Percentiles rank a stretch among this genome's conserved stretches.
Conservation (phyloP, 2,797 vertebrate genomes). For the Platyrinchus mystaceus region DNA sequence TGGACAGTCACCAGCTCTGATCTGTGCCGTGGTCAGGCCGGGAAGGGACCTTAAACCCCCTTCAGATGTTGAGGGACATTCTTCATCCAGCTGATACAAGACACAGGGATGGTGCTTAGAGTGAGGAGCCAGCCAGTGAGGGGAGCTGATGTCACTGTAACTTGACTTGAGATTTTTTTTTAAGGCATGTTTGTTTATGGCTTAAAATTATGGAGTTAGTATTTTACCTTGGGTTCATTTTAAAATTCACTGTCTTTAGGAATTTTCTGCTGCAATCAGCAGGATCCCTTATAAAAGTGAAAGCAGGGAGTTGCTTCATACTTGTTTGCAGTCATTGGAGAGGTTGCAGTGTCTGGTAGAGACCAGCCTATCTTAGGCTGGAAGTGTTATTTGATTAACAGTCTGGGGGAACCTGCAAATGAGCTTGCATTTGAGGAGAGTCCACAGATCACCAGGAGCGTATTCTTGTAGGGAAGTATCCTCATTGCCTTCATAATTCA, state of each 20-base stretch:
- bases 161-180: background rate
- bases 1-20: background rate
- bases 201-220: background rate
- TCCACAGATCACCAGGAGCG: background rate
- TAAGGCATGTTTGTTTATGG: background rate
- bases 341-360: background rate
- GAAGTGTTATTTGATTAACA: background rate
- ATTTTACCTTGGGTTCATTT: background rate
- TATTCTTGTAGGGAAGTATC: background rate
- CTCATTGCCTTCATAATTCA: background rate
- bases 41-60: background rate
- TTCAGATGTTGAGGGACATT: background rate
- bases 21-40: background rate
- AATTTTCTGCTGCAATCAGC: background rate
- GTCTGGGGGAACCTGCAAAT: background rate
- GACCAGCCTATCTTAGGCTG: background rate
- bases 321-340: background rate
- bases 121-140: background rate
- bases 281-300: background rate
- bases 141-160: background rate
- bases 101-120: background rate
- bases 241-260: background rate
- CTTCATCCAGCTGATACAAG: rapidly evolving
- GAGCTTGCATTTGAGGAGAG: background rate
- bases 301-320: background rate